These are phyloP conservation scores for Bombus breviceps DNA, from an alignment of 1,140 invertebrate species.

Conservation along the genomic window DNA sequence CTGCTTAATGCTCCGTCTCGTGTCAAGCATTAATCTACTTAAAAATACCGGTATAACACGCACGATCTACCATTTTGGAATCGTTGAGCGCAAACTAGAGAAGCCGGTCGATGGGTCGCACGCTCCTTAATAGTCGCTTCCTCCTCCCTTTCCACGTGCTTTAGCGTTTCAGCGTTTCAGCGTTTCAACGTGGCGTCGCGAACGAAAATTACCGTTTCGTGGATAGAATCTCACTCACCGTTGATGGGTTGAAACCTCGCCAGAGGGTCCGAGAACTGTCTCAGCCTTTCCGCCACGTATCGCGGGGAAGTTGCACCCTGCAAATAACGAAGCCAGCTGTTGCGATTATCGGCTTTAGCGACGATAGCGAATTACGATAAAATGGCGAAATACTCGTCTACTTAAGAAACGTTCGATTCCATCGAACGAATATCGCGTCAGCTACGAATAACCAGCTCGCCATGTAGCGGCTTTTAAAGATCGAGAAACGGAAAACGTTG, in stretches of 20 bases:
- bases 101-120: conserved; percentile 11
- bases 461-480: no score
- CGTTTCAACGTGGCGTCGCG: neutral
- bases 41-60: conserved; percentile 77
- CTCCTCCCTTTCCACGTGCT: conserved; percentile 14
- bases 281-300: conserved; percentile 82
- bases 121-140: conserved; percentile 34
- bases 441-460: neutral
- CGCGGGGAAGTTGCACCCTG: conserved; percentile 81
- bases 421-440: neutral
- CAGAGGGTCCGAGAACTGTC: conserved; percentile 83
- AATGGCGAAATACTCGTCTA: neutral
- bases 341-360: neutral
- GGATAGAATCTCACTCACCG: conserved; percentile 79
- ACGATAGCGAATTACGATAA: neutral
- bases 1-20: conserved; percentile 81
- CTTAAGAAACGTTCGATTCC: neutral
- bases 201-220: conserved; percentile 30
- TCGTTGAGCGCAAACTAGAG: neutral
- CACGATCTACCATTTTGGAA: conserved; percentile 52
- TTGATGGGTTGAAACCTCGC: conserved; percentile 83
- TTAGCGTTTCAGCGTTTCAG: no score
- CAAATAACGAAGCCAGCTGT: conserved; percentile 64
- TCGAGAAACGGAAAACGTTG: no score
- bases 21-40: conserved; percentile 82